Evolutionary conservation across 2,888 invertebrate species (phyloP).

Genomic region (Ochropleura leucogaster): DNA sequence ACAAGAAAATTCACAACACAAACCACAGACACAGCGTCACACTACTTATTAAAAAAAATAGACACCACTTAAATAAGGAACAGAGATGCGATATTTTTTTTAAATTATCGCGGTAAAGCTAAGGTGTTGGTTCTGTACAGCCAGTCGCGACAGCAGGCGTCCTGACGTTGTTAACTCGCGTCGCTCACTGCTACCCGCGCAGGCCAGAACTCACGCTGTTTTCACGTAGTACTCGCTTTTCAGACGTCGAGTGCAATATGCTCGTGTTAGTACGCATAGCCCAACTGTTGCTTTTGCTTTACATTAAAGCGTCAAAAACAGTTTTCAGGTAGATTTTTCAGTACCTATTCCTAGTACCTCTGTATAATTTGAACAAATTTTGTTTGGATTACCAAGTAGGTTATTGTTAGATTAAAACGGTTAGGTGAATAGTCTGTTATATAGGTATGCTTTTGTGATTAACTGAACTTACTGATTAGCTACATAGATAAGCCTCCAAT

Average conservation of each 20-base stretch:
- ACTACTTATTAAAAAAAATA: slow-evolving; percentile 35
- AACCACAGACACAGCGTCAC: slow-evolving; percentile 25
- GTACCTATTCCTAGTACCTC: not conserved
- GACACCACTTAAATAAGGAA: slow-evolving; percentile 35
- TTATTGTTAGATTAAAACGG: not conserved
- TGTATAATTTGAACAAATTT: slow-evolving; percentile 1
- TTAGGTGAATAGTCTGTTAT: not conserved
- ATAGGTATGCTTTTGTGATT: not conserved
- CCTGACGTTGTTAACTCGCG: slow-evolving; percentile 78
- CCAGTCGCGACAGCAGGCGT: slow-evolving; percentile 70
- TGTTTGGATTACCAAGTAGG: not conserved
- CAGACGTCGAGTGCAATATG: slow-evolving; percentile 63
- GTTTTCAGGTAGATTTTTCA: slow-evolving; percentile 33
- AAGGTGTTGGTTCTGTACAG: slow-evolving; percentile 58
- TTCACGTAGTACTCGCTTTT: slow-evolving; percentile 67
- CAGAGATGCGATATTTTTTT: slow-evolving; percentile 61
- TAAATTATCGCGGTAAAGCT: slow-evolving; percentile 70
- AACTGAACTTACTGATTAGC: not conserved
- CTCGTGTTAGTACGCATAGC: slow-evolving; percentile 48
- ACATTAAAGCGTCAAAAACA: slow-evolving; percentile 37
- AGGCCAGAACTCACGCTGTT: slow-evolving; percentile 66
- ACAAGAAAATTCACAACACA: slow-evolving; percentile 55
- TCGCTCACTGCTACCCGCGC: slow-evolving; percentile 77
- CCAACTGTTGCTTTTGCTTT: slow-evolving; percentile 76
- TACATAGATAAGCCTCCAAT: not conserved